Conservation (phyloP, 2,113 vertebrate genomes). For the Melozone crissalis region DNA sequence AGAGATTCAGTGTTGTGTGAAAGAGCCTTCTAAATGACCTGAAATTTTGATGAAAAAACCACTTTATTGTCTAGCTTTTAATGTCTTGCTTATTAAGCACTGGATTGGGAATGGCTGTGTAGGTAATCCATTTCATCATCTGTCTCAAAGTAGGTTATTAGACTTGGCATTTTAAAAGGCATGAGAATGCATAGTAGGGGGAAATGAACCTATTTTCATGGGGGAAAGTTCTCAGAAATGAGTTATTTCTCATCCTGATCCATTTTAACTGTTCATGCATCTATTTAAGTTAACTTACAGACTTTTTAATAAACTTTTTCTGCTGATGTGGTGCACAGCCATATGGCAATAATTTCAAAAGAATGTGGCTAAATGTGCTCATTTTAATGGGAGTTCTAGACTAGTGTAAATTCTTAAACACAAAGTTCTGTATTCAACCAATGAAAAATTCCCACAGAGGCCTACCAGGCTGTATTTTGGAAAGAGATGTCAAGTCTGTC, state of each 20-base stretch:
- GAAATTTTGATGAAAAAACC: background rate
- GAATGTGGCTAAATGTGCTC: background rate
- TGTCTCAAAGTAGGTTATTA: background rate
- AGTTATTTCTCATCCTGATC: background rate
- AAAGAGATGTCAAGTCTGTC: background rate
- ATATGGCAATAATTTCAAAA: background rate
- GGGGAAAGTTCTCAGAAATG: background rate
- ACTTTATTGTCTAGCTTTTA: background rate
- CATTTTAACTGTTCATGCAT: background rate
- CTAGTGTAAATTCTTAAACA: background rate
- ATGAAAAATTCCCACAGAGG: background rate
- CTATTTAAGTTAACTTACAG: background rate
- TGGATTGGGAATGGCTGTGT: background rate
- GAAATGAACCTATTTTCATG: background rate
- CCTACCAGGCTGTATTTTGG: background rate
- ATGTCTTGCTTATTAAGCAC: background rate
- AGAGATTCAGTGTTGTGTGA: background rate
- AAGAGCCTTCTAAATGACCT: background rate
- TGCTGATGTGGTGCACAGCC: background rate
- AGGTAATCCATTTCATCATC: background rate
- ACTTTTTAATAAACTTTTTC: background rate
- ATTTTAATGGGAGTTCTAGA: background rate
- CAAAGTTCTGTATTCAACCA: background rate
- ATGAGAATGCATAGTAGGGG: background rate
- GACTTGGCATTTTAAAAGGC: background rate